A percentile compares a stretch with the other conserved stretches of the same genome.
These are phyloP conservation scores for Sphinx pinastri DNA, from an alignment of 2,888 invertebrate species.

Conservation along the genomic window DNA sequence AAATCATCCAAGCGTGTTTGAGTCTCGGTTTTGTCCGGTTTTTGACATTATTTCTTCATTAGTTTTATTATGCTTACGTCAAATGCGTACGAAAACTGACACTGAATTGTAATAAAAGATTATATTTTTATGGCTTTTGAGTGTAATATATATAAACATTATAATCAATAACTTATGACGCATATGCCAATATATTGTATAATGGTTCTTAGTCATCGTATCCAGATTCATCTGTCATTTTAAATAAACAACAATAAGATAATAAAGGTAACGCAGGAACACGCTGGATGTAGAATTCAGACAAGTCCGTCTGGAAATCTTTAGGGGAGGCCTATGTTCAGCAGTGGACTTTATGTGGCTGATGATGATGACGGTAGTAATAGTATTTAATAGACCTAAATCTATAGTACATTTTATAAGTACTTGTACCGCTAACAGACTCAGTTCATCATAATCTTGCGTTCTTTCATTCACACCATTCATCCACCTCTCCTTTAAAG, in stretches of 20 bases:
- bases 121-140: constrained; percentile 5
- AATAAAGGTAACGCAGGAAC: no score
- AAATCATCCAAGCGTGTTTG: constrained; percentile 38
- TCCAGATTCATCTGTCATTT: not conserved
- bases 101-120: constrained; percentile 9
- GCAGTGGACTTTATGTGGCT: no score
- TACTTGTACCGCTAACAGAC: no score
- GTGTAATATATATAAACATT: constrained; percentile 11
- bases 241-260: not conserved
- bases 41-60: constrained; percentile 36
- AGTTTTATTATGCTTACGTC: constrained; percentile 26
- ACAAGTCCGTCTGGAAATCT: no score
- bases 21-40: constrained; percentile 27
- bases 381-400: no score
- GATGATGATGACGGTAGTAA: no score
- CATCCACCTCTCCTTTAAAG: no score
- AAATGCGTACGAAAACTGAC: constrained; percentile 7
- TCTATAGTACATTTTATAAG: no score
- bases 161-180: not conserved
- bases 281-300: no score
- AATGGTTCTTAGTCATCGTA: not conserved
- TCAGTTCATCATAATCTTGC: no score
- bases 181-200: not conserved
- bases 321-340: no score
- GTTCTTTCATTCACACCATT: no score